Conservation (phyloP, 1,140 invertebrate genomes). For the Dendrolimus kikuchii region DNA sequence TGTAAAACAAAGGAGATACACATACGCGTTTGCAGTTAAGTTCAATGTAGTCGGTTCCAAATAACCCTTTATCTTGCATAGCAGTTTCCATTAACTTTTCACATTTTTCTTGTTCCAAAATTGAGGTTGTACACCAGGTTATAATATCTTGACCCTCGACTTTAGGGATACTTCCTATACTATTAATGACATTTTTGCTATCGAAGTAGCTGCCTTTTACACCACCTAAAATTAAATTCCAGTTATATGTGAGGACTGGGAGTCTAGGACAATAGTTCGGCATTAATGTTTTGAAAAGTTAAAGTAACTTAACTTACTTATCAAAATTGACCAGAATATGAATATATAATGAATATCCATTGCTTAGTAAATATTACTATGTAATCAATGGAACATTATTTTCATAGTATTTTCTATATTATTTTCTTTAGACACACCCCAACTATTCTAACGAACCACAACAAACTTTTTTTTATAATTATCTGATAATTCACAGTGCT, state of each 20-base stretch:
- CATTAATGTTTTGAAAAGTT: not conserved
- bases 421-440: too few relatives aligned
- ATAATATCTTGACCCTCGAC: conserved; percentile 53
- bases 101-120: conserved; percentile 84
- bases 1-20: conserved; percentile 3
- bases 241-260: too few relatives aligned
- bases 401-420: too few relatives aligned
- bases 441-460: too few relatives aligned
- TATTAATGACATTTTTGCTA: conserved; percentile 27
- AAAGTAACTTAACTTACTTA: conserved; percentile 5
- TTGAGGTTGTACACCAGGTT: conserved; percentile 85
- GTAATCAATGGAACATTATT: too few relatives aligned
- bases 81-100: conserved; percentile 78
- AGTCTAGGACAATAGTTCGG: too few relatives aligned
- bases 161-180: conserved; percentile 22
- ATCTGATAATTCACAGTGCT: too few relatives aligned
- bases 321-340: not conserved
- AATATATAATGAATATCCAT: conserved; percentile 1
- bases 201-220: conserved; percentile 19
- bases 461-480: too few relatives aligned
- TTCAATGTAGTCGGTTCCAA: conserved; percentile 76
- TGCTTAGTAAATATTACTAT: not conserved
- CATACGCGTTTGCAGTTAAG: conserved; percentile 77
- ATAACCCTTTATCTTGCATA: conserved; percentile 75
- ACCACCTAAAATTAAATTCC: too few relatives aligned